Evolutionary conservation across 2,797 vertebrate species (phyloP), one percentile per base, ranked within the genome.

Genomic region (Micrastur ruficollis): DNA sequence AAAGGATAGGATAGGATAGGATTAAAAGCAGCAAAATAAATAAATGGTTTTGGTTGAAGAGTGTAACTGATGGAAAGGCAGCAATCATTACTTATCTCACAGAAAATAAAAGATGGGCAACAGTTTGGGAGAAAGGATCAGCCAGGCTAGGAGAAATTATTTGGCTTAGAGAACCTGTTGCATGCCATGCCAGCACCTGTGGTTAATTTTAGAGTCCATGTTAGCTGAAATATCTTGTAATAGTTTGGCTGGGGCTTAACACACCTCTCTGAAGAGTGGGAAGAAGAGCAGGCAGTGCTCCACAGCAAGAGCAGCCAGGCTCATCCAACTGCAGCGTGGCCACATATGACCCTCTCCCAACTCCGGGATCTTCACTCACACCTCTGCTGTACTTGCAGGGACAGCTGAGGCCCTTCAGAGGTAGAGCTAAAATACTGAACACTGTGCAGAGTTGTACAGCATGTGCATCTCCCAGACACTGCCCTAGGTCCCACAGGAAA

Each of bases 291-390:
- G 40, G 25, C 29, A 20, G 25, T 8, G 27, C 17, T 80, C 19
- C 27, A 19, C 1, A 3, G 32, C 7, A 3, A 42, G 27, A 76
- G 40, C 49, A 86, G 19, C 59, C 9, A 6, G 50, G 31, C 7
- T 79, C 7, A 8, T 38, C 26, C 0, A 0, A 13, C 10, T 8
- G 6, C 67, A 66, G 9, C 3, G 2, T 3, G 3, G 36, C 59
- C 29, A 40, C 1, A 0, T 20, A 11, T 21, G 16, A 63, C 36
- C 13, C 36, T 89, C 36, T 66, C 16, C 31, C 38, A 47, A 44
- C 47, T 5, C 1, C 0, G 2, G 8, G 9, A 29, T 52, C 46
- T 63, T 67, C 5, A 1, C 16, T 71, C 12, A 1, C 0, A 4
- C 27, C 55, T 84, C 56, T 84, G 36, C 31, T 53, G 34, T 29